These are phyloP conservation scores for Anoura caudifer DNA, from an alignment of 2,113 vertebrate genomes.

Conservation along the genomic window DNA sequence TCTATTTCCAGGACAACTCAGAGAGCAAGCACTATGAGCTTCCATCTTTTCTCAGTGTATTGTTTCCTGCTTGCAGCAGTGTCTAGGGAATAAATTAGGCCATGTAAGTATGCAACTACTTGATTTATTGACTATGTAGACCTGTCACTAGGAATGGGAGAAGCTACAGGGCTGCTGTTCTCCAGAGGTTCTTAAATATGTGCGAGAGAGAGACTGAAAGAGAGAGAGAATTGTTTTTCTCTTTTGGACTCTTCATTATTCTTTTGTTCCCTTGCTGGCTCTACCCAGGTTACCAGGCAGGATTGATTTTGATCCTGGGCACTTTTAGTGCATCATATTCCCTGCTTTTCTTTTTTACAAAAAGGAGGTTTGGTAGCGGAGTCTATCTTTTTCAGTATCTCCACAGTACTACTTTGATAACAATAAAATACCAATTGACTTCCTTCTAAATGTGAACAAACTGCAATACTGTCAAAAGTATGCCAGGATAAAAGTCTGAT, in stretches of 20 bases:
- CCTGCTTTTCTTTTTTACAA: background rate
- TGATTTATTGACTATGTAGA: background rate
- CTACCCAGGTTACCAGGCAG: background rate
- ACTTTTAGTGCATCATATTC: background rate
- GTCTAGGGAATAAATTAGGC: background rate
- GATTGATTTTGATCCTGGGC: background rate
- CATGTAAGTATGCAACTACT: too few relatives aligned
- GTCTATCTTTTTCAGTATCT: background rate
- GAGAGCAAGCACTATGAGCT: background rate
- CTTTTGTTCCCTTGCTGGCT: background rate
- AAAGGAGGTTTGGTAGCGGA: background rate
- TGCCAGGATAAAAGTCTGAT: background rate
- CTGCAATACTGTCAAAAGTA: background rate
- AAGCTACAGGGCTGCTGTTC: background rate
- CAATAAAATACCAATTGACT: background rate
- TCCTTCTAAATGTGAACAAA: constrained; percentile 15
- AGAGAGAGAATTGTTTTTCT: background rate
- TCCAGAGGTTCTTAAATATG: background rate
- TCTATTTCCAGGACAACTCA: background rate
- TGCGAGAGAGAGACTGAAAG: background rate
- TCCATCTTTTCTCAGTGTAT: background rate
- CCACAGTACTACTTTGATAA: background rate
- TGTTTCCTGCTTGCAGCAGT: background rate
- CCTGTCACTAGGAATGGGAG: background rate
- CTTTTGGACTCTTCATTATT: background rate